Percentiles rank a stretch among this genome's conserved stretches.
Evolutionary conservation across 2,113 vertebrate species (phyloP).

Genomic region (Clarias macrocephalus): DNA sequence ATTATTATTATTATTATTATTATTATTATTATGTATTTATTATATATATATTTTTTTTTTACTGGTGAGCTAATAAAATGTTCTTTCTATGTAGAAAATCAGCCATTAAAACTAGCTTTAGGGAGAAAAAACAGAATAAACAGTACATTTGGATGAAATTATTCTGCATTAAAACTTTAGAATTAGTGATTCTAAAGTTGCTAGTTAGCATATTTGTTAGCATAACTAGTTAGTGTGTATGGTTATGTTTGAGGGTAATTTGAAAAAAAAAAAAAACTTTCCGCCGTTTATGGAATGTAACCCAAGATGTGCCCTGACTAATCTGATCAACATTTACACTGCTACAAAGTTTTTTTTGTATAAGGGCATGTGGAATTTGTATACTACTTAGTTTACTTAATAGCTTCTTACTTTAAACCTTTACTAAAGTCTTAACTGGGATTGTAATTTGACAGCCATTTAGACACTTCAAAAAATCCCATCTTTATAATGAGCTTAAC

Average conservation of each 20-base stretch:
- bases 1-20: too few relatives aligned
- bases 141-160: neutral
- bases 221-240: slow-evolving; percentile 1
- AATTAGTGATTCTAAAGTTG: neutral
- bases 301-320: neutral
- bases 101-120: neutral
- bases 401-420: neutral
- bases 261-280: neutral
- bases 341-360: neutral
- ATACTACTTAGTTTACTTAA: neutral
- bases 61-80: neutral
- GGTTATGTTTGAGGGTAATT: neutral
- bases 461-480: neutral
- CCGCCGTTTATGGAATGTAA: neutral
- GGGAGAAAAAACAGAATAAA: neutral
- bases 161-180: too few relatives aligned
- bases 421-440: neutral
- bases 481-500: neutral
- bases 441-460: neutral
- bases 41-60: too few relatives aligned
- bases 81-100: too few relatives aligned
- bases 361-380: neutral
- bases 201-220: neutral
- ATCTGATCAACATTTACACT: neutral
- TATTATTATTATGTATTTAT: too few relatives aligned